Evolutionary conservation across 30 jellyfish, hydroid and myxozoan genomes (phyloP).

Genomic region (Cassiopea xamachana): DNA sequence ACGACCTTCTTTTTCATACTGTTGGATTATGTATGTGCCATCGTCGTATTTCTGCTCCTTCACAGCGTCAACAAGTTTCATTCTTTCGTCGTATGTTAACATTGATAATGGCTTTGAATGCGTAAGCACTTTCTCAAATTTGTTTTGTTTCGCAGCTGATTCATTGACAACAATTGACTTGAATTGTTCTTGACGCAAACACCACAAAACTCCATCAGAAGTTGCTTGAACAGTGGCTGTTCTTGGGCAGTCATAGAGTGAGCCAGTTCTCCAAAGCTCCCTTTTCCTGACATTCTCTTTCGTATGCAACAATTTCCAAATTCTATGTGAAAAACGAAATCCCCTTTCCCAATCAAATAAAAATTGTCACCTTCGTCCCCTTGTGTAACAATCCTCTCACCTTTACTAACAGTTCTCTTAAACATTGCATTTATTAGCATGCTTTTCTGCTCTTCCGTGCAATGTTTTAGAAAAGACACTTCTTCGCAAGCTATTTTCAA

Average conservation of each 20-base stretch:
- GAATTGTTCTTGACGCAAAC: slow-evolving; percentile 85
- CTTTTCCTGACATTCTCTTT: slow-evolving; percentile 80
- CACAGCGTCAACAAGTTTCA: slow-evolving; percentile 83
- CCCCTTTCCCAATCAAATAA: slow-evolving; percentile 81
- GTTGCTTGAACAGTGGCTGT: slow-evolving; percentile 84
- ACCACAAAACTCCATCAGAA: slow-evolving; percentile 88
- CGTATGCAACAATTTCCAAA: slow-evolving; percentile 48
- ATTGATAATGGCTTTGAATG: slow-evolving; percentile 67
- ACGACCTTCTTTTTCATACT: slow-evolving; percentile 72
- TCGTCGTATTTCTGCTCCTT: slow-evolving; percentile 45
- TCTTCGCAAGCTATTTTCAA: slow-evolving; percentile 67
- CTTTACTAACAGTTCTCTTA: slow-evolving; percentile 62
- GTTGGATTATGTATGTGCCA: slow-evolving; percentile 62
- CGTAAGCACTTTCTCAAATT: slow-evolving; percentile 73
- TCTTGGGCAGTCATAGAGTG: slow-evolving; percentile 90
- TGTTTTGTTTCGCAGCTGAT: slow-evolving; percentile 56
- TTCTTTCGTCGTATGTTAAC: slow-evolving; percentile 75
- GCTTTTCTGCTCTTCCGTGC: slow-evolving; percentile 66
- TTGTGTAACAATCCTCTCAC: slow-evolving; percentile 78
- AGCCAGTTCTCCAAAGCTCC: slow-evolving; percentile 96
- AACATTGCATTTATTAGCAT: slow-evolving; percentile 80
- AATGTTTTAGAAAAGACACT: slow-evolving; percentile 56
- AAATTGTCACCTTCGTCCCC: slow-evolving; percentile 98
- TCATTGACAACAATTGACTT: slow-evolving; percentile 78
- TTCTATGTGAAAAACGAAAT: slow-evolving; percentile 68